Percentiles rank a stretch among this genome's conserved stretches.
Evolutionary conservation across 2,113 vertebrate species (phyloP).

Genomic region (Bos javanicus): DNA sequence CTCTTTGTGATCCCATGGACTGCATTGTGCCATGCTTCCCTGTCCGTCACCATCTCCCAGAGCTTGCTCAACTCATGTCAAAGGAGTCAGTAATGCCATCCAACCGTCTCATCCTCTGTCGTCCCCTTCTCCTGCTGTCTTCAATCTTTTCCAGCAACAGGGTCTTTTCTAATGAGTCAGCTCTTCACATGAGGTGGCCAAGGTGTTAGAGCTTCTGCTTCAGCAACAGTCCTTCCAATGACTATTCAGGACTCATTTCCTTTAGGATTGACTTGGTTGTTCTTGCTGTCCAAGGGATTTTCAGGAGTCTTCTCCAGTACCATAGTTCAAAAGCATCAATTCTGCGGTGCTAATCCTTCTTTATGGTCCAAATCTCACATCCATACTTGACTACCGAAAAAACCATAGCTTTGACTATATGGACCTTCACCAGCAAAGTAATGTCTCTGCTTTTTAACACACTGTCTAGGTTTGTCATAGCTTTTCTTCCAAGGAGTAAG

Average conservation of each 20-base stretch:
- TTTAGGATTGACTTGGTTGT: background rate
- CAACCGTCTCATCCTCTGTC: background rate
- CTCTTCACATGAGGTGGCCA: background rate
- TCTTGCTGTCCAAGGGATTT: background rate
- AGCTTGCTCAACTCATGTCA: background rate
- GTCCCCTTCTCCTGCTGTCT: background rate
- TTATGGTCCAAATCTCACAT: background rate
- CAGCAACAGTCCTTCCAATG: background rate
- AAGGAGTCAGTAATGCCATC: background rate
- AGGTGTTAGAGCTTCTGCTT: background rate
- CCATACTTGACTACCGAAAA: background rate
- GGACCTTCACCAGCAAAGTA: background rate
- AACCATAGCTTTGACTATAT: background rate
- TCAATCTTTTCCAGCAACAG: background rate
- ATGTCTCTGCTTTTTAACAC: background rate
- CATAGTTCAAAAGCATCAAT: background rate
- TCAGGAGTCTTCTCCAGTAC: background rate
- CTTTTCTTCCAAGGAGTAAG: background rate
- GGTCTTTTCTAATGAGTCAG: background rate
- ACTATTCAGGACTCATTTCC: background rate
- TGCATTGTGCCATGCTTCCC: background rate
- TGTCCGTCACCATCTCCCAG: background rate
- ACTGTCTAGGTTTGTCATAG: background rate
- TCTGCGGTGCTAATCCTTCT: background rate
- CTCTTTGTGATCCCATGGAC: background rate